Base-by-base conservation (phyloP, 1,140 invertebrate species). In the Drosophila ogumai region DNA sequence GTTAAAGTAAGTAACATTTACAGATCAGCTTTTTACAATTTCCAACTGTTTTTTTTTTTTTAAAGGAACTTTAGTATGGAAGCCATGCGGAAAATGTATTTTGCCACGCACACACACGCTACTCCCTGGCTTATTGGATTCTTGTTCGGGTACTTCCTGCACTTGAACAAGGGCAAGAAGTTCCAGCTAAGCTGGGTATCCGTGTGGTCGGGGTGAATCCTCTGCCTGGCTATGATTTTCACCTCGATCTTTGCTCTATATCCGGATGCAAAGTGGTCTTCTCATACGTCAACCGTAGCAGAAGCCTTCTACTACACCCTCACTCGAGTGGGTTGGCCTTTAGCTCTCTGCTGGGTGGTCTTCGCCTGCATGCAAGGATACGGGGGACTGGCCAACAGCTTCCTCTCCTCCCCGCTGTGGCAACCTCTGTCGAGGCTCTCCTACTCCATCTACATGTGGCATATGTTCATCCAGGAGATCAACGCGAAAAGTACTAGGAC, bases 311-410 rank as follows among this genome's bases (percentile, higher is more conserved):
- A 96, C 69, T 94, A 94, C 2, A 93, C 94, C 5, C 92, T 96
- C 6, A 93, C 94, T 40, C 93, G 96, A 44, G 92, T 94, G 3
- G 90, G 28, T 57, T 96, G 96, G 94, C 93, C 94, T 0, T 3
- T 95, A 0, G 93, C 92, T 1, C 47, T 96, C 2, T 93, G 93
- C 1, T 96, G 95, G 95, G 93, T 96, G 4, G 94, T 96, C 8
- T 94, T 95, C 52, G 95, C 95, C 3, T 96, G 96, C 75, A 91
- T 93, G 9, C 93, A 94, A 59, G 95, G 95, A 47, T 94, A 95
- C 84, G 95, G 94, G 75, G 95, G 93, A 75, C 90, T 92, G 32
- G 91, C 94, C 17, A 93, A 94, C 61, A 93, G 91, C 82, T 91
- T 94, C 12, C 46, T 94, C 5, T 92, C 92, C 3, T 73, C 92